Base-by-base conservation (phyloP, 2,113 vertebrate species). In the Bubo scandiacus region DNA sequence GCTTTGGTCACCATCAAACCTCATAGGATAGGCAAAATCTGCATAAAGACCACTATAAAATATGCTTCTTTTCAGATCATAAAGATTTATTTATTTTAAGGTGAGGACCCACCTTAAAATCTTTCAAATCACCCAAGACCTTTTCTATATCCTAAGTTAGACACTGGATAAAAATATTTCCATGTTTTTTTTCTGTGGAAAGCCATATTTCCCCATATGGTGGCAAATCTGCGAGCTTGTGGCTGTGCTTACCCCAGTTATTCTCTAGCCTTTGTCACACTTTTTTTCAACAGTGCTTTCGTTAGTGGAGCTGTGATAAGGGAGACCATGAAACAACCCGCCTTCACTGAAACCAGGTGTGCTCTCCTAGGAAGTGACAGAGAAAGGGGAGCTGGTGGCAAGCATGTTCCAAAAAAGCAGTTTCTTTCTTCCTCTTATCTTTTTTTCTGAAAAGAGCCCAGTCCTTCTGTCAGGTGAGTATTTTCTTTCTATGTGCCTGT, bases 21-120 rank as follows among this genome's bases (percentile, higher is more conserved):
- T 43, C 58, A 57, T 11, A 55, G 13, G 15, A 65, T 15, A 79
- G 26, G 45, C 32, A 83, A 80, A 57, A 57, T n/a, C 25, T 52
- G 20, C 42, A 34, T 61, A 26, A 72, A 71, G 34, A 55, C 17
- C 32, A 29, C 36, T 79, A 21, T 55, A 67, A 68, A 85, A 58
- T 26, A 65, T 0, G 0, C 20, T 25, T 62, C 29, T 51, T 72
- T 62, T 89, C 54, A 63, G 19, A 36, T 49, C 6, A 62, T 57
- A 62, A 72, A 23, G 19, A 21, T 38, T n/a, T 74, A 11, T 25
- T 59, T 66, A 32, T 29, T 61, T 81, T 36, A 51, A 84, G 47
- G 15, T 6, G 6, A 0, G 1, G 10, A 9, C 29, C 12, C 20
- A 27, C n/a, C n/a, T n/a, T n/a, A 87, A 74, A 18, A 79, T 20